Conservation (phyloP, 2,113 vertebrate genomes). For the Leucosticte australis region DNA sequence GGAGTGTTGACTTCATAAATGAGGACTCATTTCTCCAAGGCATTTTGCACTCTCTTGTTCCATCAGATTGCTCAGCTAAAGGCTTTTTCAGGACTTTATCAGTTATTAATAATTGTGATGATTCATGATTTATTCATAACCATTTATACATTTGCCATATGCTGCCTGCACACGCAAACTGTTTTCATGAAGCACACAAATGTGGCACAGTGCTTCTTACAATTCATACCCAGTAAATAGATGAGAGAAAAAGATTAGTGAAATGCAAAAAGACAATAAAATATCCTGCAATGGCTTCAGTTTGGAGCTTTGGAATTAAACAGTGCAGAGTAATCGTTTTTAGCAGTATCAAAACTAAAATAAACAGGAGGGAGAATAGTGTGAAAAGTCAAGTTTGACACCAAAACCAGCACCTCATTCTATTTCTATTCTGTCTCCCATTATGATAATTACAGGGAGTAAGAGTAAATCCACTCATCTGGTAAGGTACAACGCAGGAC, state of each 20-base stretch:
- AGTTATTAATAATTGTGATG: slow-evolving; percentile 68
- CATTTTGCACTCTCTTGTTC: slow-evolving; percentile 35
- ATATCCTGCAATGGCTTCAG: neutral
- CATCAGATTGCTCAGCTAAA: slow-evolving; percentile 21
- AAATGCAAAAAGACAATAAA: slow-evolving; percentile 30
- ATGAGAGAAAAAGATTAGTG: slow-evolving; percentile 17
- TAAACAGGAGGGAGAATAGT: neutral
- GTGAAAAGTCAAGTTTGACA: neutral
- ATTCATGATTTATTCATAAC: slow-evolving; percentile 66
- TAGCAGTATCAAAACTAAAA: slow-evolving; percentile 16
- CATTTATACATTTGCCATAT: slow-evolving; percentile 61
- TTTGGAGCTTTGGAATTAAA: slow-evolving; percentile 22
- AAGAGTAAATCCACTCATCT: neutral
- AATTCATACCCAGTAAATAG: slow-evolving; percentile 31
- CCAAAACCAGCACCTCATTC: neutral
- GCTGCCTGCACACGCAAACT: slow-evolving; percentile 35
- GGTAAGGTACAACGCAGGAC: neutral
- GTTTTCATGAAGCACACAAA: slow-evolving; percentile 24
- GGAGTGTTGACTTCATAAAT: neutral
- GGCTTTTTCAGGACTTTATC: slow-evolving; percentile 51
- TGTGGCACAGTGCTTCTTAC: neutral
- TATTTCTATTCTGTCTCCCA: neutral
- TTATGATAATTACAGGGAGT: neutral
- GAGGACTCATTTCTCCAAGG: slow-evolving; percentile 21
- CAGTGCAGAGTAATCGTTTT: neutral